Evolutionary conservation across 2,797 vertebrate species (phyloP), one percentile per base, ranked within the genome.

Genomic region (Sorex maritimensis): DNA sequence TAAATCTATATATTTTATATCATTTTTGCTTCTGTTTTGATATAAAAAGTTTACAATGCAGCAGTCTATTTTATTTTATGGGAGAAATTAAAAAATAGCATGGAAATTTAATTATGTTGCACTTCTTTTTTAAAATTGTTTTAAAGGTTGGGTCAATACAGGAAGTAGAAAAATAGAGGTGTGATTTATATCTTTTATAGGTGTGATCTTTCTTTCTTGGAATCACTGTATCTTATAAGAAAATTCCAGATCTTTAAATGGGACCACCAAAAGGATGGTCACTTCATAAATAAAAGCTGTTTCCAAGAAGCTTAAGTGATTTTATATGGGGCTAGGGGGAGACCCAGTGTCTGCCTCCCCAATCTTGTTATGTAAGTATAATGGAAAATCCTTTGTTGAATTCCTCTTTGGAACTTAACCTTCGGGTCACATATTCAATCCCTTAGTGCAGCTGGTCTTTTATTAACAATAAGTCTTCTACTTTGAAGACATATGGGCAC

Each of bases 401-500:
- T 94, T 96, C 93, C 21, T 67, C 82, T 82, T 81, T 79, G 88
- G 63, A 95, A 96, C 96, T 96, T 96, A 95, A 97, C 95, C 97
- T 94, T 88, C 58, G 30, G 97, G 96, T 97, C 96, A 95, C 86
- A 13, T 2, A 93, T 92, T 92, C 88, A 94, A 63, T 92, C 58
- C 75, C 73, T 95, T 75, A 75, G 74, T 85, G 79, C 78, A 81
- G 23, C 44, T 81, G 83, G 83, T 72, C 68, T 96, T 97, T 97
- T 95, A 72, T 90, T 92, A 96, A 95, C 95, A 94, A 93, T 52
- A 95, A 73, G 67, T 86, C 69, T 91, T 15, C 55, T 85, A 72
- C 72, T 73, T 73, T 91, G 5, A 28, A 90, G 34, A 68, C 30
- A 38, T 41, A 46, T 12, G 82, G n/a, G 88, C 34, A 85, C 17